These are phyloP conservation scores for Siphamia tubifer DNA, from an alignment of 2,113 vertebrate genomes.

Conservation along the genomic window DNA sequence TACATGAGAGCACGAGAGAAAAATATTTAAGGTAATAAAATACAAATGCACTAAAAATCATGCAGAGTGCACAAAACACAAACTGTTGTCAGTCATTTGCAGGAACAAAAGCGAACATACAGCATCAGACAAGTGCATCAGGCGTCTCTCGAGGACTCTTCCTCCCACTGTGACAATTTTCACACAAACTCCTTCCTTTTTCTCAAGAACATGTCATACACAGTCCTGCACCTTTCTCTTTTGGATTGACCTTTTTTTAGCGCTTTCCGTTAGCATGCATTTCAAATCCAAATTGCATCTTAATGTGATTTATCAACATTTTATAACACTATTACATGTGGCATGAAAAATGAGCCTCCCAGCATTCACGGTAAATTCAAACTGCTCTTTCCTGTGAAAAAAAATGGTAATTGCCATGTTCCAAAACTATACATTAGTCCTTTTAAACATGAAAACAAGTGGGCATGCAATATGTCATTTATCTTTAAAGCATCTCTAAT, in stretches of 20 bases:
- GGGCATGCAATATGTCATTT: background rate
- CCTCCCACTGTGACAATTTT: constrained; percentile 41
- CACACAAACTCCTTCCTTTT: constrained; percentile 32
- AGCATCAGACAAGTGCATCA: constrained; percentile 25
- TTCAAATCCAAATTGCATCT: constrained; percentile 10
- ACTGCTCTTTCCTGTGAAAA: constrained; percentile 23
- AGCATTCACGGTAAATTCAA: constrained; percentile 6
- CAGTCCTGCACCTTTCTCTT: constrained; percentile 1
- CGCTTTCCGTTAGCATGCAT: constrained; percentile 1
- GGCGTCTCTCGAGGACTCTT: constrained; percentile 28
- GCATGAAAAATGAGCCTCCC: background rate
- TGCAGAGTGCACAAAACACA: background rate
- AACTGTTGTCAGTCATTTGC: constrained; percentile 33
- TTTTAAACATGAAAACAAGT: background rate
- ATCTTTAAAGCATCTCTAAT: background rate
- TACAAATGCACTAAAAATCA: background rate
- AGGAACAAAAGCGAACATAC: constrained; percentile 21
- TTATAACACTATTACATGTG: background rate
- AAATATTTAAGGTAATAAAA: constrained; percentile 7
- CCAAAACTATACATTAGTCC: background rate
- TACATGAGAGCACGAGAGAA: background rate
- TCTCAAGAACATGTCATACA: constrained; percentile 33
- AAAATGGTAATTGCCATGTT: constrained; percentile 2
- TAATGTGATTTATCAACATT: constrained; percentile 27
- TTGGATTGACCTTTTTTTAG: constrained; percentile 19